Percentiles rank a stretch among this genome's conserved stretches.
These are phyloP conservation scores for Physocephala rufipes DNA, from an alignment of 2,888 invertebrate species.

Conservation along the genomic window DNA sequence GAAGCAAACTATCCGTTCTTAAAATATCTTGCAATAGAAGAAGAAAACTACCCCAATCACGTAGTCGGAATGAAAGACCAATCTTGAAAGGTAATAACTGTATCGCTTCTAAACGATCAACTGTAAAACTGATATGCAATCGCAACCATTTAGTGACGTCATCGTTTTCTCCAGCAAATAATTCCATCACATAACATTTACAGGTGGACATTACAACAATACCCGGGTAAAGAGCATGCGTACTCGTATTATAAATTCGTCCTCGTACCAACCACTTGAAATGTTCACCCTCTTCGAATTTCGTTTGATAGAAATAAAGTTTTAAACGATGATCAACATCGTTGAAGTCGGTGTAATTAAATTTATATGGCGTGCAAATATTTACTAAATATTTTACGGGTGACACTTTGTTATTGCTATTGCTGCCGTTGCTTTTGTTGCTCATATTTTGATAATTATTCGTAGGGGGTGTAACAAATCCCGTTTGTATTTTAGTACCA, in stretches of 20 bases:
- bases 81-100: conserved; percentile 70
- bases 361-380: conserved; percentile 64
- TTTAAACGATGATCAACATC: conserved; percentile 71
- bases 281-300: conserved; percentile 70
- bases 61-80: conserved; percentile 67
- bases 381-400: conserved; percentile 44
- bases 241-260: conserved; percentile 64
- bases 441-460: not conserved
- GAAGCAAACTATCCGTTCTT: conserved; percentile 68
- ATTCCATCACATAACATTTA: conserved; percentile 68
- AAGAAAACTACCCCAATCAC: conserved; percentile 62
- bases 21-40: conserved; percentile 68
- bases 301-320: conserved; percentile 68
- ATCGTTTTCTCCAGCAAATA: conserved; percentile 67
- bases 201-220: conserved; percentile 68
- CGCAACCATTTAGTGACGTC: conserved; percentile 69
- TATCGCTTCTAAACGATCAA: conserved; percentile 66
- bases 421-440: conserved; percentile 43
- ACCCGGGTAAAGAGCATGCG: conserved; percentile 62
- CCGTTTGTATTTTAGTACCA: conserved; percentile 43
- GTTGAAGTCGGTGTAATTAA: conserved; percentile 68
- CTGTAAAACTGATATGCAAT: conserved; percentile 66
- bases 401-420: conserved; percentile 49
- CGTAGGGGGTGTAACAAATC: conserved; percentile 26
- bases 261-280: conserved; percentile 68